A percentile compares a stretch with the other conserved stretches of the same genome.
phyloP scores from a whole-genome alignment of 2,888 invertebrate species.

The Drosophila sordidapex region DNA sequence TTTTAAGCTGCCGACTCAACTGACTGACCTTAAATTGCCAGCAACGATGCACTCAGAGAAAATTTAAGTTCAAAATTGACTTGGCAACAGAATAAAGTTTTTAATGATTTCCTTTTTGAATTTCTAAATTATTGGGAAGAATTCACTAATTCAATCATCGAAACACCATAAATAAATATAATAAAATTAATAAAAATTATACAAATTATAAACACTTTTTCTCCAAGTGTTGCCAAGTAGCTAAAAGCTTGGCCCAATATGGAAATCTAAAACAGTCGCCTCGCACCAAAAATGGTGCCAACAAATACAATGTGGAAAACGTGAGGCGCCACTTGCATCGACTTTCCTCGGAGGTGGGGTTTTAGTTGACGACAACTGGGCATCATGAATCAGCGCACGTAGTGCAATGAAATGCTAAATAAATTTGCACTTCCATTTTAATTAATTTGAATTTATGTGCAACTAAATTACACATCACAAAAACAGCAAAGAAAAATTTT shows the following conservation, averaged over 20 bases:
- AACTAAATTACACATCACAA: conserved; percentile 60
- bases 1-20: not conserved
- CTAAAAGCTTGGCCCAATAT: conserved; percentile 49
- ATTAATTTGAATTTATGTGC: conserved; percentile 78
- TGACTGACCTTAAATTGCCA: not conserved
- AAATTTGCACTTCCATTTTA: conserved; percentile 79
- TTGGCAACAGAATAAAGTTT: not conserved
- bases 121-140: conserved; percentile 22
- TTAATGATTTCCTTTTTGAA: not conserved
- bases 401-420: conserved; percentile 72
- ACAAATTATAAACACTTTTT: not conserved
- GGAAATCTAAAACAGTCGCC: conserved; percentile 55
- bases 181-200: not conserved
- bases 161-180: not conserved
- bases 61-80: not conserved
- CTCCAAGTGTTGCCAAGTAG: conserved; percentile 3
- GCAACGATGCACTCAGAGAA: not conserved
- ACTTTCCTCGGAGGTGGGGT: conserved; percentile 7
- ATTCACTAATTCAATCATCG: not conserved
- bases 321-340: conserved; percentile 74
- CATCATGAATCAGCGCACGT: conserved; percentile 64
- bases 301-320: conserved; percentile 37
- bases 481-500: not conserved
- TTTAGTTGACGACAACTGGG: not conserved
- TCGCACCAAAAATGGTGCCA: conserved; percentile 60